A percentile compares a stretch with the other conserved stretches of the same genome.
These are phyloP conservation scores for Tetragonula clypearis DNA, from an alignment of 1,140 invertebrate species.

Conservation along the genomic window DNA sequence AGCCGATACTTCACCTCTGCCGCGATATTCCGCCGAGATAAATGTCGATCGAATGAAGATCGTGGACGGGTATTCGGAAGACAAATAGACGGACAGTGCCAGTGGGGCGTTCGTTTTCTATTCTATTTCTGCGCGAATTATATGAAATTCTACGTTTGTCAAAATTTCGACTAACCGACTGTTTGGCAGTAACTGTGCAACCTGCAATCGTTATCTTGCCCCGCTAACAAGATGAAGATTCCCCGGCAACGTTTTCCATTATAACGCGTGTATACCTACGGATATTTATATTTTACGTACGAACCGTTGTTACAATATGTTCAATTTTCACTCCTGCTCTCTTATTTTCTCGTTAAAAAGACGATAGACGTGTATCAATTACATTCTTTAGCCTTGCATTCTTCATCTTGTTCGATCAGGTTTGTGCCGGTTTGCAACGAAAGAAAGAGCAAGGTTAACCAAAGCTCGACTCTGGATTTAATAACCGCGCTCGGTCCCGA, in stretches of 20 bases:
- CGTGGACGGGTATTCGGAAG: conserved; percentile 66
- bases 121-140: conserved; percentile 52
- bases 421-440: background rate
- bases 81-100: conserved; percentile 57
- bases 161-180: background rate
- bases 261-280: too few relatives aligned
- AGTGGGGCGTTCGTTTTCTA: conserved; percentile 42
- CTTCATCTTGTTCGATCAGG: too few relatives aligned
- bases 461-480: conserved; percentile 20
- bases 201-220: background rate
- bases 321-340: too few relatives aligned
- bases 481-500: conserved; percentile 22
- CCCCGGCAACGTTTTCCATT: too few relatives aligned
- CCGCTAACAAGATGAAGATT: too few relatives aligned
- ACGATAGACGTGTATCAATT: too few relatives aligned
- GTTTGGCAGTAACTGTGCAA: background rate
- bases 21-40: conserved; percentile 71
- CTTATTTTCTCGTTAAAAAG: too few relatives aligned
- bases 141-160: conserved; percentile 44
- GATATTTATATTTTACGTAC: too few relatives aligned
- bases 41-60: conserved; percentile 70
- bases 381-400: too few relatives aligned
- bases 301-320: too few relatives aligned
- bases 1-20: conserved; percentile 69
- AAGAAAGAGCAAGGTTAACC: background rate